Conservation (phyloP, 2,113 vertebrate species). For the Tragelaphus buxtoni region DNA sequence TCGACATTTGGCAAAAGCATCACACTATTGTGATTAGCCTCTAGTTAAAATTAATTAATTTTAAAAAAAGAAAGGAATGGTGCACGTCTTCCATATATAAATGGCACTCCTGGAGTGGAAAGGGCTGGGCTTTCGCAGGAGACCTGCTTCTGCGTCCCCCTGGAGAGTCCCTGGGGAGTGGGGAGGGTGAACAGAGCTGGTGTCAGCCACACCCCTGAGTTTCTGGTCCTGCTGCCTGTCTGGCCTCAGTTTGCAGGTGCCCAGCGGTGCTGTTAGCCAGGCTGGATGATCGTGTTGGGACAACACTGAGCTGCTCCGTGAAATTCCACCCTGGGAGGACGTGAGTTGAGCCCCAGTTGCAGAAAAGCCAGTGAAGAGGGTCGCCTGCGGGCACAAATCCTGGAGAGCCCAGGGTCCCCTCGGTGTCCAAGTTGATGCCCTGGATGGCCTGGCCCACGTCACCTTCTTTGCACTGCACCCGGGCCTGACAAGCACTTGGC, state of each 20-base stretch:
- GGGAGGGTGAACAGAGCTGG: fast-evolving
- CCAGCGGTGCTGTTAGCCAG: fast-evolving
- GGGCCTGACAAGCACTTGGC: fast-evolving
- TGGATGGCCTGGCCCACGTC: fast-evolving
- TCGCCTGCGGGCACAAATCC: not conserved
- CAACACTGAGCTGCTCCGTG: not conserved
- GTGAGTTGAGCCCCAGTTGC: not conserved
- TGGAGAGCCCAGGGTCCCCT: not conserved
- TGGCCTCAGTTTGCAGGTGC: not conserved
- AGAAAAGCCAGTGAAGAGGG: not conserved
- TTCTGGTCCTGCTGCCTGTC: fast-evolving
- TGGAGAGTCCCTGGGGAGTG: fast-evolving
- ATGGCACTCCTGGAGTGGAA: fast-evolving
- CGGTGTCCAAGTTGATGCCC: fast-evolving
- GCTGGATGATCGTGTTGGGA: not conserved
- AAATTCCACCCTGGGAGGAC: not conserved
- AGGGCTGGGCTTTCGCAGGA: not conserved
- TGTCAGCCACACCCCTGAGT: fast-evolving
- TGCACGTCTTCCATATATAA: not conserved
- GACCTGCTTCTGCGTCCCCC: not conserved
- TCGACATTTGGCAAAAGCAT: not conserved
- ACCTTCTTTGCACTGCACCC: not conserved
- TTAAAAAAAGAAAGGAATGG: not conserved
- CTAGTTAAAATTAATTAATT: not conserved
- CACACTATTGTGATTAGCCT: not conserved